phyloP scores from a whole-genome alignment of 2,113 vertebrate species.

The Anarhynchus alexandrinus region DNA sequence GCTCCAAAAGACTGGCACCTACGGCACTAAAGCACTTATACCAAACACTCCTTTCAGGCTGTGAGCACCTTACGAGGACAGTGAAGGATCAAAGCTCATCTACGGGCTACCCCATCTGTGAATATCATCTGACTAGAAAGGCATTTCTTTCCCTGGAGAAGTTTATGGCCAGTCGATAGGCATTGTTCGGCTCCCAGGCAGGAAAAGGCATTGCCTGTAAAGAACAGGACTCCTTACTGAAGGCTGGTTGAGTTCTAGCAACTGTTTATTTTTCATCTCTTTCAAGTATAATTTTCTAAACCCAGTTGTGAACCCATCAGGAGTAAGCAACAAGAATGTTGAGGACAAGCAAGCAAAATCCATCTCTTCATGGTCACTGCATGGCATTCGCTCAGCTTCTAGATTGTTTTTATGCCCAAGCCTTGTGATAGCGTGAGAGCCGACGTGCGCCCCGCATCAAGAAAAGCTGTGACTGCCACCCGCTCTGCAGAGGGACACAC shows the following conservation, averaged over 20 bases:
- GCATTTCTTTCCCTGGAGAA: not conserved
- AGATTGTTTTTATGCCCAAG: not conserved
- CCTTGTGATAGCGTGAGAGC: not conserved
- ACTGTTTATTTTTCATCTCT: not conserved
- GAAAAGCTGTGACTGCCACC: not conserved
- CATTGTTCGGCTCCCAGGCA: not conserved
- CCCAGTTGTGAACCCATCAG: not conserved
- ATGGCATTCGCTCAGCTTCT: not conserved
- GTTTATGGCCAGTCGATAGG: not conserved
- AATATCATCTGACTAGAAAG: not conserved
- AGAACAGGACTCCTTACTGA: not conserved
- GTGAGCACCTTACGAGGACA: not conserved
- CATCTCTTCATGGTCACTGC: not conserved
- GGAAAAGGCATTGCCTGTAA: not conserved
- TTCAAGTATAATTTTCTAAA: not conserved
- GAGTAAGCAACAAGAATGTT: not conserved
- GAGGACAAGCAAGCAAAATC: not conserved
- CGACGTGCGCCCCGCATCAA: accelerated
- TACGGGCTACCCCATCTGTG: not conserved
- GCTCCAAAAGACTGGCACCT: not conserved
- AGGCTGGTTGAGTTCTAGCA: not conserved
- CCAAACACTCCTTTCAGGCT: not conserved
- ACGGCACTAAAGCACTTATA: not conserved
- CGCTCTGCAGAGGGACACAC: accelerated
- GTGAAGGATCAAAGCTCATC: not conserved